These are phyloP conservation scores for Epizoanthus illoricatus DNA, from an alignment of 92 coral and sea anemone species.

Conservation along the genomic window DNA sequence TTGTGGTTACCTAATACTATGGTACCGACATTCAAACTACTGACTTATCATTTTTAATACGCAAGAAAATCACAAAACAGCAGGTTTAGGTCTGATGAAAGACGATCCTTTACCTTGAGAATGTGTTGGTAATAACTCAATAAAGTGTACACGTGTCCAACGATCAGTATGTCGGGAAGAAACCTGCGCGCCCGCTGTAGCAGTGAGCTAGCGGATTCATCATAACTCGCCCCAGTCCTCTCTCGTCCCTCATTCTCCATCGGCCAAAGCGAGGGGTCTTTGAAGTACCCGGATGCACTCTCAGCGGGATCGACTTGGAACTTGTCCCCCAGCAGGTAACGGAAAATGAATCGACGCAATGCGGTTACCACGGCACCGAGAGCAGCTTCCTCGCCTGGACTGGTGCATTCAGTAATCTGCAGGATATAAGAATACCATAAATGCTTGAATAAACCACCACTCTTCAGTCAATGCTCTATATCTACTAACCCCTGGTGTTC, in stretches of 20 bases:
- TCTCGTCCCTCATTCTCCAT: conserved; percentile 46
- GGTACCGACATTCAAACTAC: too few species aligned
- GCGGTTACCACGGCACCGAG: conserved; percentile 65
- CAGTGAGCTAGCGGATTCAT: conserved; percentile 15
- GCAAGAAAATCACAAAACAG: too few species aligned
- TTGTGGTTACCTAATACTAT: too few species aligned
- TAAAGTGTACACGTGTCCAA: conserved; percentile 45
- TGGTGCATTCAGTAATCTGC: conserved; percentile 18
- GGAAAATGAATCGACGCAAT: conserved; percentile 86
- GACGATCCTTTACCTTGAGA: conserved; percentile 39
- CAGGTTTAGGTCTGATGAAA: too few species aligned
- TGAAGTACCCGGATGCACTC: conserved; percentile 57
- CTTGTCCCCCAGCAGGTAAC: conserved; percentile 75
- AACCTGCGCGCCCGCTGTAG: conserved; percentile 32
- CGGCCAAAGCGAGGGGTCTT: conserved; percentile 90
- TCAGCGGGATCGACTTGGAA: conserved; percentile 65
- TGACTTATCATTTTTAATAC: too few species aligned
- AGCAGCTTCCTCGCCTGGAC: conserved; percentile 17
- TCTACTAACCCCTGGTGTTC: too few species aligned
- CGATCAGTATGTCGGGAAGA: conserved; percentile 30
- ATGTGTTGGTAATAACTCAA: conserved; percentile 36
- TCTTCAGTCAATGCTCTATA: too few species aligned
- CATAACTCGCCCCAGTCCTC: neutral
- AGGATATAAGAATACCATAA: neutral
- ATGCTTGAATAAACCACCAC: too few species aligned